Evolutionary conservation across 2,888 invertebrate species (phyloP), one percentile per base, ranked within the genome.

Genomic region (Drosophila mimetica): DNA sequence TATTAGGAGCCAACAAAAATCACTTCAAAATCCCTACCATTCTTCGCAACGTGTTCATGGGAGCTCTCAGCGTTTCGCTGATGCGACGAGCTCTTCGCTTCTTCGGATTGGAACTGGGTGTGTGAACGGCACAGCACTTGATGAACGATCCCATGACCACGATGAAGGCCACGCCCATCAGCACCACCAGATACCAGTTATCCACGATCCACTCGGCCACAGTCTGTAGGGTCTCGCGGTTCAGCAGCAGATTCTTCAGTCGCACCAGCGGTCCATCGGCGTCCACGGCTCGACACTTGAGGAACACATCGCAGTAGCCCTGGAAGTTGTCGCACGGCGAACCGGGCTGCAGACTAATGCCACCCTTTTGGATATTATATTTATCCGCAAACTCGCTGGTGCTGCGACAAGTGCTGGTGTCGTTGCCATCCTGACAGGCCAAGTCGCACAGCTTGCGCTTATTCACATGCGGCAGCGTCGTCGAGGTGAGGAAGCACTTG

Each of bases 251-350:
- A 92, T 99, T 99, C 94, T 99, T 99, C 64, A 99, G 94, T 54
- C 99, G 94, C 20, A 98, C 98, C 73, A 99, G 93, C 2, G 99
- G 99, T 6, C 99, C 99, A 89, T 99, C 99, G 0, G 99, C 99
- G 93, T 99, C 99, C 20, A 99, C 99, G 0, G 98, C 97, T 77
- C 99, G 95, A 91, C 99, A 99, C 92, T 98, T 99, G 55, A 98
- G 95, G 93, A 99, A 99, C 75, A 99, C 99, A 93, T 99, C 99
- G 93, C 99, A 99, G 92, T 99, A 99, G 54, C 99, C 99, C 95
- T 97, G 97, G 93, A 98, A 99, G 92, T 99, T 98, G 92, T 99
- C 98, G 92, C 99, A 99, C 0, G 99, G 99, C 50, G 99, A 98
- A 20, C 99, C 99, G 6, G 98, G 98, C 52, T 98, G 93, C 74